Evolutionary conservation across 2,113 vertebrate genomes (phyloP), one percentile per base, ranked within the genome.

Genomic region (Pitta sordida): DNA sequence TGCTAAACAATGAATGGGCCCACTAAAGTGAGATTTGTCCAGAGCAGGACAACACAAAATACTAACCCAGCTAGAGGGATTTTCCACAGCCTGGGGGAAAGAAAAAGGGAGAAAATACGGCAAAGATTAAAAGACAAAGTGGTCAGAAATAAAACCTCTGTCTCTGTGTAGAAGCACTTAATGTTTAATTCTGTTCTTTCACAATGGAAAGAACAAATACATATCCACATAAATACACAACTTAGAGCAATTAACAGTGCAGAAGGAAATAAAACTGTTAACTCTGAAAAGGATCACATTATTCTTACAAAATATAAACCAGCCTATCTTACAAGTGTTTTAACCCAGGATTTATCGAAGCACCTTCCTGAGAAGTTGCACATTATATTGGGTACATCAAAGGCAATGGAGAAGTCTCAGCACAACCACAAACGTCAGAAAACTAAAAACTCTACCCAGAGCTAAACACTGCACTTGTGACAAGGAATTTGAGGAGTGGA

Each of bases 1-100:
- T 0, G 0, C 60, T 16, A 63, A n/a, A 63, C 68, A 68, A 65
- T 1, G 5, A 51, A 52, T 3, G 0, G 27, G 46, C 29, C 10
- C 41, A 46, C 17, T 15, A 21, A 71, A 43, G 30, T 56, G 58
- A 81, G 43, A 13, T 49, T 75, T 63, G 80, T 43, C 52, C 21
- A 6, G 10, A 44, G 43, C n/a, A 80, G 21, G 36, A 52, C 1
- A 12, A 48, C 18, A 64, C 37, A 63, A 71, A 70, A 71, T 14
- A 14, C 32, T 44, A 67, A 55, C 26, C 26, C 55, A 77, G 21
- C 5, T 7, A 22, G 27, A 43, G 1, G 34, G 37, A 27, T 39
- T 73, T 87, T 51, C 41, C 58, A 86, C 20, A 64, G 51, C 27
- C 1, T 29, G 8, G 10, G 12, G 6, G 37, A 64, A 62, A 58